Evolutionary conservation across 2,113 vertebrate genomes (phyloP), one percentile per base, ranked within the genome.

Genomic region (Epinephelus cyanopodus): DNA sequence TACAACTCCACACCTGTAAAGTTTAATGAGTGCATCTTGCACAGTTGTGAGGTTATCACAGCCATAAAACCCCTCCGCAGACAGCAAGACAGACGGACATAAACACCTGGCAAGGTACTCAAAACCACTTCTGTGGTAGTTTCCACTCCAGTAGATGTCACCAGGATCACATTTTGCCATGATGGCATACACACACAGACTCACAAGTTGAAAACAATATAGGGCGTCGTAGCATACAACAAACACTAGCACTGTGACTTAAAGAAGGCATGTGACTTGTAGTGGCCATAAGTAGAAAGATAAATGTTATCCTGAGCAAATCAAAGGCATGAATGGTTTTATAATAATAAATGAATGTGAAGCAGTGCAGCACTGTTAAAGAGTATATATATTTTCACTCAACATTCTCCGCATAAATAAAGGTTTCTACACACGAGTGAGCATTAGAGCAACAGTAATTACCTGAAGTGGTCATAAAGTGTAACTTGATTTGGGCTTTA

Each of bases 401-500:
- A 33, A 4, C 14, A 25, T 56, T 58, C 21, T 58, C 69, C 0
- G 15, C 25, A 6, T 68, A 29, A 81, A 42, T 0, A 14, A 17
- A 64, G 17, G 1, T 57, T 54, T 42, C 50, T 39, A 39, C 29
- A 53, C 53, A 63, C 3, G 29, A 67, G 14, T 42, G 29, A 12
- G 45, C 71, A 6, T 61, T 23, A 60, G 2, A 57, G n/a, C 42
- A 71, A 42, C 61, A 53, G 17, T 54, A 25, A 70, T 83, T 81
- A 74, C 54, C 39, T 48, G 11, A 78, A 68, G 62, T 50, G 60
- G 10, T 53, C 52, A n/a, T 23, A 23, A 17, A 17, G 60, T 42
- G 65, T 61, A 58, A 77, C 23, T 53, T 48, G 8, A 81, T 75
- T 50, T 45, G 65, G 17, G 57, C 56, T 65, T 56, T 54, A n/a